Percentiles rank a stretch among this genome's conserved stretches.
phyloP scores from a whole-genome alignment of 2,113 vertebrate genomes.

The Menidia beryllina region DNA sequence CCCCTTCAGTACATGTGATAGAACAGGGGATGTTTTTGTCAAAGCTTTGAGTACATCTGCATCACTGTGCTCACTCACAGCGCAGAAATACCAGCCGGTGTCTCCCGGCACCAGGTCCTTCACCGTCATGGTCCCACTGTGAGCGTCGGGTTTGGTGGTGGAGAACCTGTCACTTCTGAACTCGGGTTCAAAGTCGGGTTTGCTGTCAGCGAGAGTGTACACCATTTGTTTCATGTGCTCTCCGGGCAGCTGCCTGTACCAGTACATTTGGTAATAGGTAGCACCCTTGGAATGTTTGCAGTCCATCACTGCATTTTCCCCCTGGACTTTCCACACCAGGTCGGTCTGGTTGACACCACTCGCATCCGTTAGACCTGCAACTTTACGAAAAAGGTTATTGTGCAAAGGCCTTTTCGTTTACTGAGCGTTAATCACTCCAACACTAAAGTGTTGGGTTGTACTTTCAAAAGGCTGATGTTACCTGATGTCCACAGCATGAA shows the following conservation, averaged over 20 bases:
- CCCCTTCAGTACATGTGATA: no score
- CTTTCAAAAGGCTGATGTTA: no score
- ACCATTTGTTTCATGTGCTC: slow-evolving; percentile 58
- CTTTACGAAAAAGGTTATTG: no score
- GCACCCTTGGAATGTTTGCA: slow-evolving; percentile 31
- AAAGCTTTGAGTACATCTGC: no score
- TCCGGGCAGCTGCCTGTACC: slow-evolving; percentile 38
- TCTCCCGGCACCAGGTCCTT: slow-evolving; percentile 45
- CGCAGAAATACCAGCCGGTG: slow-evolving; percentile 55
- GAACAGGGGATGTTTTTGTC: no score
- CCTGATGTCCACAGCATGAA: no score
- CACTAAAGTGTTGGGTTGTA: no score
- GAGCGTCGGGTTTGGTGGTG: neutral
- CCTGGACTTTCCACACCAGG: neutral
- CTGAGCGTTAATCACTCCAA: no score
- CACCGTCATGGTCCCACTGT: slow-evolving; percentile 23
- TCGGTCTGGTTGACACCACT: neutral
- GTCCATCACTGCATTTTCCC: slow-evolving; percentile 5
- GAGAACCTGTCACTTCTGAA: neutral
- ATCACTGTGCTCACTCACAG: slow-evolving; percentile 37
- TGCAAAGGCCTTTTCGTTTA: no score
- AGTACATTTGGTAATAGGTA: slow-evolving; percentile 41
- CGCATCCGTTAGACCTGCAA: neutral
- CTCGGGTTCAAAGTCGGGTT: neutral
- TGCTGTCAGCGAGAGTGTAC: neutral